Percentiles rank a stretch among this genome's conserved stretches.
phyloP scores from a whole-genome alignment of 2,797 vertebrate species.

The Anguilla marmorata region DNA sequence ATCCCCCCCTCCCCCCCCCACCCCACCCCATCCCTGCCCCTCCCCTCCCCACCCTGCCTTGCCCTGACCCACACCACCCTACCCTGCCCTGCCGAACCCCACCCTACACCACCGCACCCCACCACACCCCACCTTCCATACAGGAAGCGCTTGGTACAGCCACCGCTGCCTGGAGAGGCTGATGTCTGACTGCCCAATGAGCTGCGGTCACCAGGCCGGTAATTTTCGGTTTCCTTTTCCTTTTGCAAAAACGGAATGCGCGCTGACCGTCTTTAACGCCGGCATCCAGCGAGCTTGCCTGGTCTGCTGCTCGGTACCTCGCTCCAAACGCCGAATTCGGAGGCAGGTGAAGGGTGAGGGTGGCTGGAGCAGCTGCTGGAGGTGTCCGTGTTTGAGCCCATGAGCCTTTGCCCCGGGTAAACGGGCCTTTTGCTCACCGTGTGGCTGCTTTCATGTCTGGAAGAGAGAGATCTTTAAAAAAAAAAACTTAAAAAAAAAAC shows the following conservation, averaged over 20 bases:
- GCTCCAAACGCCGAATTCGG: constrained; percentile 10
- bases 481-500: background rate
- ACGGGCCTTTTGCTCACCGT: background rate
- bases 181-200: constrained; percentile 41
- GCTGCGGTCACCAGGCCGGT: constrained; percentile 57
- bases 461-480: background rate
- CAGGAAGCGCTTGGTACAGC: constrained; percentile 55
- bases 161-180: constrained; percentile 58
- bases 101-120: too few relatives aligned
- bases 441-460: background rate
- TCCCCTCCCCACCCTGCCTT: too few relatives aligned
- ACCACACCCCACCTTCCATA: constrained; percentile 44
- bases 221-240: constrained; percentile 58
- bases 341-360: constrained; percentile 31
- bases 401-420: background rate
- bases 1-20: too few relatives aligned
- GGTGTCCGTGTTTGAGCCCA: background rate
- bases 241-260: constrained; percentile 55
- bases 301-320: constrained; percentile 39
- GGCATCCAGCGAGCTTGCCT: constrained; percentile 46
- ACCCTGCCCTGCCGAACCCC: too few relatives aligned
- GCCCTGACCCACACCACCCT: too few relatives aligned
- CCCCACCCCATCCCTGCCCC: too few relatives aligned
- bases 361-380: constrained; percentile 42
- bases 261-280: constrained; percentile 43